Evolutionary conservation across 2,888 invertebrate species (phyloP).

Genomic region (Dasysyrphus albostriatus): DNA sequence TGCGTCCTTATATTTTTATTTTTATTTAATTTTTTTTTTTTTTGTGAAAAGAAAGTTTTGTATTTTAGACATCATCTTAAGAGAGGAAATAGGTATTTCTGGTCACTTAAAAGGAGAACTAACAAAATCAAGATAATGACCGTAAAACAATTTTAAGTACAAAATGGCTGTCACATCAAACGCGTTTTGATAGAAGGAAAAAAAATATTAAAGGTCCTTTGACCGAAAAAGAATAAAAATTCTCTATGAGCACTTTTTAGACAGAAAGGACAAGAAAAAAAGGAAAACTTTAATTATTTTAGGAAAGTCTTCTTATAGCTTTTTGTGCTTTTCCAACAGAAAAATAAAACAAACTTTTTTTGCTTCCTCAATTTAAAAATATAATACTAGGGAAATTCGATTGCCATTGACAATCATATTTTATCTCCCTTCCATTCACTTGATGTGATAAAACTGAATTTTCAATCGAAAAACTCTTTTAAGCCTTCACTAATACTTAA

Average conservation of each 20-base stretch:
- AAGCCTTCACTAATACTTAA: no score
- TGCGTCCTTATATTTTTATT: background rate
- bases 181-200: background rate
- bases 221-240: background rate
- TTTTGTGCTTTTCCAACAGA: background rate
- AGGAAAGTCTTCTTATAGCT: background rate
- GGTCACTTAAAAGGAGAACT: constrained; percentile 61
- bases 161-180: constrained; percentile 44
- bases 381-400: background rate
- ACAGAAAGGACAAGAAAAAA: background rate
- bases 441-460: background rate
- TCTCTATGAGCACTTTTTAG: constrained; percentile 3
- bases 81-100: constrained; percentile 33
- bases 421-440: background rate
- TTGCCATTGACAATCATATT: background rate
- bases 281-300: background rate
- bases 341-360: no score
- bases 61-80: background rate
- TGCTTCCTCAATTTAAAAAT: background rate
- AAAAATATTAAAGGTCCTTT: constrained; percentile 23
- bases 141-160: constrained; percentile 25
- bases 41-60: background rate
- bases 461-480: no score
- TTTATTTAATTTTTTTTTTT: no score
- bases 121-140: constrained; percentile 55